A percentile compares a stretch with the other conserved stretches of the same genome.
These are phyloP conservation scores for Datnioides undecimradiatus DNA, from an alignment of 2,113 vertebrate species.

Conservation along the genomic window DNA sequence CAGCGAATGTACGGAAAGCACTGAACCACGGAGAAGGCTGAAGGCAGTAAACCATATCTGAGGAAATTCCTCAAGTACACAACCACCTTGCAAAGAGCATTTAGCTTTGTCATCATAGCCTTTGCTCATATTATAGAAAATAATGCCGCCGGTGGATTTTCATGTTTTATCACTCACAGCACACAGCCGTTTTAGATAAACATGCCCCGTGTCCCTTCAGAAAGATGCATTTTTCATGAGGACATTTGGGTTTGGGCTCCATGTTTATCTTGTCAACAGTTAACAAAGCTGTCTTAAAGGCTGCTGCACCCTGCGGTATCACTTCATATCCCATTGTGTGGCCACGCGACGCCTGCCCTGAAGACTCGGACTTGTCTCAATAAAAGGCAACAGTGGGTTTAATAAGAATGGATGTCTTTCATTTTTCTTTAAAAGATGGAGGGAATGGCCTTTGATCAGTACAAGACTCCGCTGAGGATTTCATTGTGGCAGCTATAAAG, in stretches of 20 bases:
- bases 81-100: slow-evolving; percentile 25
- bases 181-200: slow-evolving; percentile 52
- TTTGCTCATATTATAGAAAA: slow-evolving; percentile 15
- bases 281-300: slow-evolving; percentile 60
- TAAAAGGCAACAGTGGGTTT: slow-evolving; percentile 16
- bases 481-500: slow-evolving; percentile 46
- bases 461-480: slow-evolving; percentile 23
- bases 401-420: slow-evolving; percentile 48
- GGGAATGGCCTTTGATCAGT: slow-evolving; percentile 58
- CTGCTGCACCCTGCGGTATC: slow-evolving; percentile 33
- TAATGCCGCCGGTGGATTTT: slow-evolving; percentile 35
- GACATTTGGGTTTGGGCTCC: slow-evolving; percentile 38
- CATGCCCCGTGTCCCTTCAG: slow-evolving; percentile 27
- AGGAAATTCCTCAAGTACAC: slow-evolving; percentile 40
- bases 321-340: slow-evolving; percentile 43
- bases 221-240: slow-evolving; percentile 72
- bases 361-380: slow-evolving; percentile 37
- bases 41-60: not conserved
- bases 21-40: not conserved
- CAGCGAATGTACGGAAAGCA: slow-evolving; percentile 25
- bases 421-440: slow-evolving; percentile 47
- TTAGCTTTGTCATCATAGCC: slow-evolving; percentile 23
- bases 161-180: slow-evolving; percentile 30
- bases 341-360: slow-evolving; percentile 7
- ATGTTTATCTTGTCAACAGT: slow-evolving; percentile 67